Base-by-base conservation (phyloP, 2,113 vertebrate species). In the Mohoua ochrocephala region DNA sequence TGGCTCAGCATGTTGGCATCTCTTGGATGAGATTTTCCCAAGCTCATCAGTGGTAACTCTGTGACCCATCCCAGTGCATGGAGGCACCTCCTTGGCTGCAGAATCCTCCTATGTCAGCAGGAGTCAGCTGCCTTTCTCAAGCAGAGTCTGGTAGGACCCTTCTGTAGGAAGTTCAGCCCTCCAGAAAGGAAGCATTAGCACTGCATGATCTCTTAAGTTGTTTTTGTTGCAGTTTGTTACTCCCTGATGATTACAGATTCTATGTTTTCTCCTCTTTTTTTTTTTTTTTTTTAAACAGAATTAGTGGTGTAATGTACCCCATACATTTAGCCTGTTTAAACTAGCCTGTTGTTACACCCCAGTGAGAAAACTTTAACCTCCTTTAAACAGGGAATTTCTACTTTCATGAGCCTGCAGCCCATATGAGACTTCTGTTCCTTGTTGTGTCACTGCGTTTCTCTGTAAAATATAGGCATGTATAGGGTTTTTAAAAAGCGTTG, bases 1-100 rank as follows among this genome's bases (percentile, higher is more conserved):
- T 60, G 30, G 7, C 39, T 83, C 30, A 26, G 18, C 0, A 0
- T 45, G 19, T 17, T 88, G 47, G 10, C 0, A 1, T 79, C 21
- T 74, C 30, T 31, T 57, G 42, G 42, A n/a, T n/a, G n/a, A n/a
- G 47, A 42, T 54, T 69, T 56, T 42, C 7, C 65, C 33, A 47
- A 33, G 27, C 13, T 85, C 31, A 37, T 42, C 16, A 9, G 0
- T 20, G n/a, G 19, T 41, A 33, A 21, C 10, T 23, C 64, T 7
- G 20, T 54, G 52, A 18, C 28, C 31, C 60, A 52, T 71, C 13
- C 15, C 44, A 27, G 26, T 6, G 8, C 12, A 12, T 0, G 2
- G 44, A 28, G 37, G 45, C 27, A 49, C 11, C 31, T 76, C 6
- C 60, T 79, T 6, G 13, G 42, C 52, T 45, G 39, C 37, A 15